Evolutionary conservation across 2,113 vertebrate genomes (phyloP), one percentile per base, ranked within the genome.

Genomic region (Melierax canorus): DNA sequence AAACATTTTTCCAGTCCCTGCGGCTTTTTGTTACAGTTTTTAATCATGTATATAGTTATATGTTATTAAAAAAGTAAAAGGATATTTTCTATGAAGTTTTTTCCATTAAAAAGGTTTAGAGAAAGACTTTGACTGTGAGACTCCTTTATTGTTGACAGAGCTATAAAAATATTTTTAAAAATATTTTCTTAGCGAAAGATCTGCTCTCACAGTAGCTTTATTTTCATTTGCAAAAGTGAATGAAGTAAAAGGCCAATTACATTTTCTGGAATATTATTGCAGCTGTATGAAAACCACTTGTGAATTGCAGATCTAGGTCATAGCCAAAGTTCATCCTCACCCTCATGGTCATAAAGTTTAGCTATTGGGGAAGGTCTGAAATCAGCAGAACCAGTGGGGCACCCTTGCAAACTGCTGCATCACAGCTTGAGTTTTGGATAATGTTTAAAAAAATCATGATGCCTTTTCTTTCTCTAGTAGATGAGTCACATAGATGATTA

Each of bases 31-130:
- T 95, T 93, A 96, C 97, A 97, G 96, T 96, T 97, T 98, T 98
- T 98, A 98, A 98, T 98, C 97, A 97, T 99, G 98, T 98, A 97
- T 98, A 98, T 98, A 97, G 98, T 98, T 98, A 98, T 98, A 97
- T 98, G 97, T 97, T 98, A 98, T 99, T 98, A 99, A 98, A 97
- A 98, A 97, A 98, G 97, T 98, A 98, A 97, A 91, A 95, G 92
- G 96, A 97, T 98, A 96, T 88, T 96, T 93, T 98, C 97, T 98
- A 97, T 98, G 97, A 98, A 96, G 69, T 96, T 97, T 97, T 97
- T 98, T 98, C 97, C 97, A 98, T 98, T 98, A 98, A 97, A 98
- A 95, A 91, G 88, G 76, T 97, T 97, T 98, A 98, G 97, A 96
- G 95, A 96, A 97, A 96, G 91, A 88, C 64, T 81, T 93, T 80